Conservation (phyloP, 2,888 invertebrate genomes). For the Ditylenchus weischeri region DNA sequence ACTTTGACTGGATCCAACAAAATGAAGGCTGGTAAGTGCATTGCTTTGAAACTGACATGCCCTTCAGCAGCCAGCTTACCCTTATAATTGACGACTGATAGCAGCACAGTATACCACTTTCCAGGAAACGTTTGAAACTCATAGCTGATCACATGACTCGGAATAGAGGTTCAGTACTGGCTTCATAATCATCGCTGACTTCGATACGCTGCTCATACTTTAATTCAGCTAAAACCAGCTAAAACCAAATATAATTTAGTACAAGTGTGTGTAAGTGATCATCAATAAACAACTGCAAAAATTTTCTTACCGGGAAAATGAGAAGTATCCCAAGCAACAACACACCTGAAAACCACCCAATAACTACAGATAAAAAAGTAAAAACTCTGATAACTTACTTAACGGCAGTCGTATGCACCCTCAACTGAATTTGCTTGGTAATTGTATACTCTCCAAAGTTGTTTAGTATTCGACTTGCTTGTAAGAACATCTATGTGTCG, state of each 20-base stretch:
- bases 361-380: too few relatives aligned
- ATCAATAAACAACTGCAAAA: not conserved
- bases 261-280: too few relatives aligned
- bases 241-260: not conserved
- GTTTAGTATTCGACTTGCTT: too few relatives aligned
- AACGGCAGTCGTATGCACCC: too few relatives aligned
- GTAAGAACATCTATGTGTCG: too few relatives aligned
- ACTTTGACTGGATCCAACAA: constrained; percentile 34
- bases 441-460: too few relatives aligned
- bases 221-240: constrained; percentile 1
- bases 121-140: constrained; percentile 11
- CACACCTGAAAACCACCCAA: too few relatives aligned
- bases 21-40: constrained; percentile 36
- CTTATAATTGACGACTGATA: not conserved
- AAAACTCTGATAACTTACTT: too few relatives aligned
- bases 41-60: constrained; percentile 14
- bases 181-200: constrained; percentile 11
- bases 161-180: not conserved
- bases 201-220: constrained; percentile 14
- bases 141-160: constrained; percentile 13
- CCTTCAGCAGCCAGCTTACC: constrained; percentile 2
- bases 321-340: constrained; percentile 3
- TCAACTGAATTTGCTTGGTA: too few relatives aligned
- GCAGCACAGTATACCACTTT: not conserved
- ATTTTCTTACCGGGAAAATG: not conserved